Conservation (phyloP, 2,797 vertebrate genomes). For the Potorous gilbertii region DNA sequence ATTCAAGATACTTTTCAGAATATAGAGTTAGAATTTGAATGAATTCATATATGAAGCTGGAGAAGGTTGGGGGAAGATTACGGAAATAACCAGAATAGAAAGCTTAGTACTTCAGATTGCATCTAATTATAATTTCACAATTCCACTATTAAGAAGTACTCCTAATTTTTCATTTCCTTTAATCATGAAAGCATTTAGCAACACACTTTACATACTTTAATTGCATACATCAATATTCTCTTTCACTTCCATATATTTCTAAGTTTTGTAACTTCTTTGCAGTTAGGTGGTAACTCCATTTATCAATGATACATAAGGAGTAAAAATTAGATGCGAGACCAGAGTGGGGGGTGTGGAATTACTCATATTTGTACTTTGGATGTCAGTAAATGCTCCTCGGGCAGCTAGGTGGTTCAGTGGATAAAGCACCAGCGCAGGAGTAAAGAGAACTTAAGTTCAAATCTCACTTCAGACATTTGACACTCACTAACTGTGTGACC, state of each 20-base stretch:
- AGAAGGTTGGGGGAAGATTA: slow-evolving; percentile 59
- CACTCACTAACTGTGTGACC: no score
- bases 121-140: slow-evolving; percentile 71
- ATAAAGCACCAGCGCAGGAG: no score
- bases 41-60: neutral
- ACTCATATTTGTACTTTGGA: neutral
- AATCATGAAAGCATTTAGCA: slow-evolving; percentile 70
- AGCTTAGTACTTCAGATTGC: slow-evolving; percentile 62
- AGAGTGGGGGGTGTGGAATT: neutral
- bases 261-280: slow-evolving; percentile 56
- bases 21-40: slow-evolving; percentile 47
- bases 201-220: slow-evolving; percentile 66
- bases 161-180: slow-evolving; percentile 75
- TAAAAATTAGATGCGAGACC: neutral
- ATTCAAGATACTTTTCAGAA: slow-evolving; percentile 28
- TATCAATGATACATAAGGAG: slow-evolving; percentile 44
- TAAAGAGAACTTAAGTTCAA: no score
- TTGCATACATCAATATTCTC: slow-evolving; percentile 66
- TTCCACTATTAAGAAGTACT: slow-evolving; percentile 71
- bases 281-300: slow-evolving; percentile 62
- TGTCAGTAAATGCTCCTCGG: neutral
- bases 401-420: no score
- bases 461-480: no score
- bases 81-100: slow-evolving; percentile 61
- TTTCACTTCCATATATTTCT: slow-evolving; percentile 33